A percentile compares a stretch with the other conserved stretches of the same genome.
These are phyloP conservation scores for Marmota monax DNA, from an alignment of 2,113 vertebrate genomes.

Conservation along the genomic window DNA sequence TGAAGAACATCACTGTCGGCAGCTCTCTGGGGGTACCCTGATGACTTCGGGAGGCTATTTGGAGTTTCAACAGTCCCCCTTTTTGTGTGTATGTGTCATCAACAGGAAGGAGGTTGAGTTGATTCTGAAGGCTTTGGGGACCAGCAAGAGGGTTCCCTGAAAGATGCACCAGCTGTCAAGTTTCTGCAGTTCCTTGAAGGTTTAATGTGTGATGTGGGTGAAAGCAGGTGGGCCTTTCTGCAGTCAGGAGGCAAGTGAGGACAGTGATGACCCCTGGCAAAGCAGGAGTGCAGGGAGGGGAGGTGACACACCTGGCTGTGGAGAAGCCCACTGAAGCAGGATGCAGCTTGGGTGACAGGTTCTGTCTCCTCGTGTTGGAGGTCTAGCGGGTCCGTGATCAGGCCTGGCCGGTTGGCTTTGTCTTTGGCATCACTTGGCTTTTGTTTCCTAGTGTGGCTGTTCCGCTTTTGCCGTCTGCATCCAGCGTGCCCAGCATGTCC, in stretches of 20 bases:
- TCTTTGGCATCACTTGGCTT: not conserved
- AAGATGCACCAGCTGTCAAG: not conserved
- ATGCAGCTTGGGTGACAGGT: rapidly evolving
- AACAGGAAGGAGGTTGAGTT: not conserved
- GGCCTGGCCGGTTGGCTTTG: not conserved
- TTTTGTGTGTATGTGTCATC: not conserved
- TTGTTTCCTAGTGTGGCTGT: not conserved
- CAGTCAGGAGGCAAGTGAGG: not conserved
- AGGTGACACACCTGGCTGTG: not conserved
- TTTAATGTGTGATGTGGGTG: rapidly evolving
- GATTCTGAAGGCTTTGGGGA: not conserved
- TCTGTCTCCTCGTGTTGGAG: no score
- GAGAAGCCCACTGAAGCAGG: not conserved
- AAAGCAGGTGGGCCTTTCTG: not conserved
- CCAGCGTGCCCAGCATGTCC: not conserved
- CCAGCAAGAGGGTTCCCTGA: not conserved
- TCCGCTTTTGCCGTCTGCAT: no score
- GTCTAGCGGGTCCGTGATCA: rapidly evolving
- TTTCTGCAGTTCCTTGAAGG: not conserved
- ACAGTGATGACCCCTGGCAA: not conserved
- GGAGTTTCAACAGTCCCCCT: not conserved
- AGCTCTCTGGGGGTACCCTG: not conserved
- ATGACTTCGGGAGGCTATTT: rapidly evolving
- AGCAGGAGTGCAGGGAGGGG: not conserved
- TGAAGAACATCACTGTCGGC: not conserved